These are phyloP conservation scores for Rhodophaea formosa DNA, from an alignment of 2,888 invertebrate species.

Conservation along the genomic window DNA sequence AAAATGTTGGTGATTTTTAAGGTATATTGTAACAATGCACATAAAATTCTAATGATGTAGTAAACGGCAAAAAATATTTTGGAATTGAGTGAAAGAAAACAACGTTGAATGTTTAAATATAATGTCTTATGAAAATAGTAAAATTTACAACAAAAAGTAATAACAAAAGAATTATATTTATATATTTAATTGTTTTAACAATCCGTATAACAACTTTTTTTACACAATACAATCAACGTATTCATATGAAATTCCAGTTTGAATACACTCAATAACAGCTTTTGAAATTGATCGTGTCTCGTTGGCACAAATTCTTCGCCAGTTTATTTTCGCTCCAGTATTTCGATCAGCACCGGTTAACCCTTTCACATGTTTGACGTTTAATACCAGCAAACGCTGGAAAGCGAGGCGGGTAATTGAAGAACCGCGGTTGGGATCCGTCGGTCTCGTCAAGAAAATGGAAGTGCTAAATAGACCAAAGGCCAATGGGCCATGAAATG, in stretches of 20 bases:
- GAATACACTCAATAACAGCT: neutral
- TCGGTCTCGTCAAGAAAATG: slow-evolving; percentile 53
- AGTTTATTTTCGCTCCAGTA: slow-evolving; percentile 12
- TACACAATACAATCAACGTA: neutral
- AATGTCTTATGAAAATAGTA: too few relatives aligned
- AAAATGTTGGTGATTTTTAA: too few relatives aligned
- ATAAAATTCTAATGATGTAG: too few relatives aligned
- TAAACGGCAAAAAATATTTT: too few relatives aligned
- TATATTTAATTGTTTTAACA: neutral
- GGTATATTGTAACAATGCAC: too few relatives aligned
- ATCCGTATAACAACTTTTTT: neutral
- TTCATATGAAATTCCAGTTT: neutral
- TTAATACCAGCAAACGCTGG: slow-evolving; percentile 25
- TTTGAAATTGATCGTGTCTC: slow-evolving; percentile 5
- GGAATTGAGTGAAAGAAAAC: too few relatives aligned
- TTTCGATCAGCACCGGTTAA: slow-evolving; percentile 17
- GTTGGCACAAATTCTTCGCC: slow-evolving; percentile 14
- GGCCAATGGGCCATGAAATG: slow-evolving; percentile 62
- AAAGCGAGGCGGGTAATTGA: slow-evolving; percentile 41
- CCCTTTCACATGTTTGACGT: slow-evolving; percentile 18
- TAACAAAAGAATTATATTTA: too few relatives aligned
- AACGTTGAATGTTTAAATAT: too few relatives aligned
- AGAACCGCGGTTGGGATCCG: slow-evolving; percentile 37
- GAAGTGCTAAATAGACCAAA: slow-evolving; percentile 64
- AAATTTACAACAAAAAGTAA: too few relatives aligned